A percentile compares a stretch with the other conserved stretches of the same genome.
Conservation (phyloP, 1,140 invertebrate species). For the Hypsibius dujardini region DNA sequence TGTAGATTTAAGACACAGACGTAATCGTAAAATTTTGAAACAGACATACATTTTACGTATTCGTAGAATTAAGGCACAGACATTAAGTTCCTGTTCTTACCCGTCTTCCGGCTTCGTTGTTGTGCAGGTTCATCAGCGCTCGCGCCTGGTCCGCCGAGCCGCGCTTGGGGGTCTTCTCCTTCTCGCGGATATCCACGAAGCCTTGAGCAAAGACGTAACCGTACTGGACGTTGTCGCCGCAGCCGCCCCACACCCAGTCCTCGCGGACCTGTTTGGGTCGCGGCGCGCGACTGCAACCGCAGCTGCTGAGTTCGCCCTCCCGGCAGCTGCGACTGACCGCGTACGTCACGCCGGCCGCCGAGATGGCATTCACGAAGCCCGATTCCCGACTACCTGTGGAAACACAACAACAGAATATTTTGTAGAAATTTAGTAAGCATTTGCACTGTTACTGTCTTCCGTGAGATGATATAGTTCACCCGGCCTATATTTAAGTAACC, state of each 20-base stretch:
- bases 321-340: constrained; percentile 66
- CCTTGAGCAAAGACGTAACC: constrained; percentile 79
- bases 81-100: constrained; percentile 38
- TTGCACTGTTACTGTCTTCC: too few species aligned
- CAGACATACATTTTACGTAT: too few species aligned
- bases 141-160: constrained; percentile 55
- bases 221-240: constrained; percentile 83
- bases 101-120: constrained; percentile 77
- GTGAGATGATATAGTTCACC: too few species aligned
- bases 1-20: too few species aligned
- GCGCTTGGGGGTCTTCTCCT: constrained; percentile 45
- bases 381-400: constrained; percentile 65
- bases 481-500: too few species aligned
- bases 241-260: constrained; percentile 93
- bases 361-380: constrained; percentile 71
- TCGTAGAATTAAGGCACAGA: too few species aligned
- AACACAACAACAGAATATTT: neutral
- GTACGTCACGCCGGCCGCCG: constrained; percentile 68
- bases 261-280: constrained; percentile 58
- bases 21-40: too few species aligned
- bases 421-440: too few species aligned
- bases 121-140: constrained; percentile 78
- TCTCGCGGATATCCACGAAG: constrained; percentile 72
- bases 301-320: constrained; percentile 66
- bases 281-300: constrained; percentile 57